Conservation (phyloP, 2,113 vertebrate species). For the Alligator mississippiensis region DNA sequence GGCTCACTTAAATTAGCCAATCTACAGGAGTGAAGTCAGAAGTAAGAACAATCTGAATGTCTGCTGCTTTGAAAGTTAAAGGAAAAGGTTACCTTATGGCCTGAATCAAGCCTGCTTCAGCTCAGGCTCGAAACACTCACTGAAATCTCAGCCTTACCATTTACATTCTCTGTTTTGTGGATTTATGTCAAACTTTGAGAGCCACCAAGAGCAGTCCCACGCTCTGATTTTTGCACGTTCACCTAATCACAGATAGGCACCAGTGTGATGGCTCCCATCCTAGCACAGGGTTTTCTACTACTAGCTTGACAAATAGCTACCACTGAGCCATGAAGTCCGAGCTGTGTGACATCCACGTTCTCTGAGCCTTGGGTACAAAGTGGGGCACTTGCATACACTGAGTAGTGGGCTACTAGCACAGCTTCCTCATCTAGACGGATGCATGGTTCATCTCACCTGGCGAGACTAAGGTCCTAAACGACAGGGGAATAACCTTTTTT, state of each 20-base stretch:
- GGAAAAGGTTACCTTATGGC: constrained; percentile 39
- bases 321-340: not conserved
- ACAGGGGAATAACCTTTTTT: not conserved
- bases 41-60: constrained; percentile 26
- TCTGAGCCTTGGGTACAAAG: not conserved
- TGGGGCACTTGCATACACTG: not conserved
- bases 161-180: not conserved
- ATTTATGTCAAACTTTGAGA: not conserved
- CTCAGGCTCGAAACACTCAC: constrained; percentile 45
- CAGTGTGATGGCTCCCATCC: not conserved
- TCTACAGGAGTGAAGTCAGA: constrained; percentile 47
- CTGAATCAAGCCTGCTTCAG: constrained; percentile 63
- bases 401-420: not conserved
- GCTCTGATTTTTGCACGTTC: constrained; percentile 5
- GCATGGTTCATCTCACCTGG: not conserved
- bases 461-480: not conserved
- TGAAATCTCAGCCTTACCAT: not conserved
- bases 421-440: not conserved
- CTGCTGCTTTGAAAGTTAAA: not conserved
- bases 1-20: constrained; percentile 50
- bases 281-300: not conserved
- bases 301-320: not conserved
- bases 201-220: not conserved
- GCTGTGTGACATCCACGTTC: not conserved
- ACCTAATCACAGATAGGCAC: not conserved